Percentiles rank a stretch among this genome's conserved stretches.
phyloP scores from a whole-genome alignment of 2,888 invertebrate species.

The Brachynemurus nebulosus region DNA sequence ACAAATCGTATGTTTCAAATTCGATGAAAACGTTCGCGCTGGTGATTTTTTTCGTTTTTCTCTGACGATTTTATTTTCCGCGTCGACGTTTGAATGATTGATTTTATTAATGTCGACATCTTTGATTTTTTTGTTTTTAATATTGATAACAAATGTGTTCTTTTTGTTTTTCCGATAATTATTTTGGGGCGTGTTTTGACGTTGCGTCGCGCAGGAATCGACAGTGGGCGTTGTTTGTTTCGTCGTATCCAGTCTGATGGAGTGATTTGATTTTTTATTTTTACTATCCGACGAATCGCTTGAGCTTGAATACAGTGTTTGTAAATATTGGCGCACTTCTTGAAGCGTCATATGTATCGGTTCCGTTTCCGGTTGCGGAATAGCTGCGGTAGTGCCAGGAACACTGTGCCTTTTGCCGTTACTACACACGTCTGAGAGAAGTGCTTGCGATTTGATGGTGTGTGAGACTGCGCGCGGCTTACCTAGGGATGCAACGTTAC shows the following conservation, averaged over 20 bases:
- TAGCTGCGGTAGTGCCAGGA: slow-evolving; percentile 41
- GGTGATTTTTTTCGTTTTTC: slow-evolving; percentile 48
- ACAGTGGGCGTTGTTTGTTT: slow-evolving; percentile 23
- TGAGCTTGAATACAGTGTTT: slow-evolving; percentile 65
- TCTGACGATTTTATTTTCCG: slow-evolving; percentile 31
- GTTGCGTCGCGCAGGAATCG: slow-evolving; percentile 20
- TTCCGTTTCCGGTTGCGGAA: slow-evolving; percentile 46
- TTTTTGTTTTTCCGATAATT: slow-evolving; percentile 37
- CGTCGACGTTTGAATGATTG: slow-evolving; percentile 18
- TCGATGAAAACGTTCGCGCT: slow-evolving; percentile 51
- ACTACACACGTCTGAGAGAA: slow-evolving; percentile 27
- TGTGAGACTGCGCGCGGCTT: slow-evolving; percentile 29
- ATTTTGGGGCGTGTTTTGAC: slow-evolving; percentile 24
- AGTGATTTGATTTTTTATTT: slow-evolving; percentile 28
- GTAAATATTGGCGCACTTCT: slow-evolving; percentile 71
- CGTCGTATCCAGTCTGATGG: slow-evolving; percentile 15
- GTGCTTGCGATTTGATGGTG: slow-evolving; percentile 29
- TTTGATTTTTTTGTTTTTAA: slow-evolving; percentile 32
- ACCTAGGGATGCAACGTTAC: too few relatives aligned
- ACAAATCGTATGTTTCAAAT: slow-evolving; percentile 72
- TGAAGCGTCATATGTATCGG: slow-evolving; percentile 73
- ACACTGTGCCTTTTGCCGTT: slow-evolving; percentile 53
- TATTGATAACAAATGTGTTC: slow-evolving; percentile 43
- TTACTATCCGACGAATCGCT: slow-evolving; percentile 48
- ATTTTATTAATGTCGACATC: slow-evolving; percentile 21